Evolutionary conservation across 2,888 invertebrate species (phyloP).

Genomic region (Callyntrura sp.): DNA sequence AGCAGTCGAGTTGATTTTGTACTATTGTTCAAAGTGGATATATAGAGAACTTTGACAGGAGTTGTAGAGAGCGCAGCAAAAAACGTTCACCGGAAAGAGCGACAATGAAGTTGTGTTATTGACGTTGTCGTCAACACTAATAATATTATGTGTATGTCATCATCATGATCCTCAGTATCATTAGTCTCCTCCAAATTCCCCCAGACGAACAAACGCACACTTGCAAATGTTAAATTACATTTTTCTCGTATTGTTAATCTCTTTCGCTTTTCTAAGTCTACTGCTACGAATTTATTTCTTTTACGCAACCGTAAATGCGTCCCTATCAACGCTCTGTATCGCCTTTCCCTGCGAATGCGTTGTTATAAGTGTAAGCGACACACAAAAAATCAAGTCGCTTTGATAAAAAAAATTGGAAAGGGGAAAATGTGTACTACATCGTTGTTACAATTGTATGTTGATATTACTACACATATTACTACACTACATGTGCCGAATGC

Average conservation of each 20-base stretch:
- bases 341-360: not conserved
- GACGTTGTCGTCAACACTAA: conserved; percentile 6
- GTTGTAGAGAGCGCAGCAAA: not conserved
- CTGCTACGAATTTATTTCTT: not conserved
- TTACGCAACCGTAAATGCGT: not conserved
- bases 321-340: not conserved
- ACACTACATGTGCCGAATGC: not conserved
- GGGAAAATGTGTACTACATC: not conserved
- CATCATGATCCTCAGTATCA: too few relatives aligned
- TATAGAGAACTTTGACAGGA: not conserved
- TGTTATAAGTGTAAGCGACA: not conserved
- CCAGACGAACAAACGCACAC: too few relatives aligned
- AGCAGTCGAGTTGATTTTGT: not conserved
- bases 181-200: too few relatives aligned
- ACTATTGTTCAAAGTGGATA: too few relatives aligned
- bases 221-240: not conserved
- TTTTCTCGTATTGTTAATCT: not conserved
- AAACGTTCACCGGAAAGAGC: not conserved
- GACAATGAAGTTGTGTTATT: conserved; percentile 27
- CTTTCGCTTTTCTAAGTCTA: not conserved
- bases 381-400: conserved; percentile 2
- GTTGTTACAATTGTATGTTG: not conserved
- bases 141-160: not conserved
- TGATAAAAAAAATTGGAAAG: conserved; percentile 13
- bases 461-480: not conserved